phyloP scores from a whole-genome alignment of 1,140 invertebrate genomes.

The Tachypleus tridentatus region DNA sequence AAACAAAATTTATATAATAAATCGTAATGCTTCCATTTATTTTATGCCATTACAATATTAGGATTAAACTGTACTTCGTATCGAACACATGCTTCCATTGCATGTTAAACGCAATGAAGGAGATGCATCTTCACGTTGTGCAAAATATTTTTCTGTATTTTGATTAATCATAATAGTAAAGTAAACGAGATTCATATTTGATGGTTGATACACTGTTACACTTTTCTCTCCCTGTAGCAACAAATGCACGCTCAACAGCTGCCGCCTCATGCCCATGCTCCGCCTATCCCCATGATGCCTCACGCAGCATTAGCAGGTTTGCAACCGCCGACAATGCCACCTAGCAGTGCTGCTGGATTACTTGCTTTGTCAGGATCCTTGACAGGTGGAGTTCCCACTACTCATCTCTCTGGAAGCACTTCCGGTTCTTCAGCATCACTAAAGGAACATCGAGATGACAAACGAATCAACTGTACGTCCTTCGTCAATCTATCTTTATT shows the following conservation, averaged over 20 bases:
- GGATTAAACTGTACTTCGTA: no score
- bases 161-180: no score
- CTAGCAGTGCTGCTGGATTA: slow-evolving; percentile 30
- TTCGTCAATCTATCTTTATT: no score
- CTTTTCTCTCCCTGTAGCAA: slow-evolving; percentile 38
- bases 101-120: no score
- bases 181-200: no score
- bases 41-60: no score
- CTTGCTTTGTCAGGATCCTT: slow-evolving; percentile 27
- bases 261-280: slow-evolving; percentile 56
- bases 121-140: no score
- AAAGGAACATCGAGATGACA: slow-evolving; percentile 19
- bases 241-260: slow-evolving; percentile 86
- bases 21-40: no score
- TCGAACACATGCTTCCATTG: no score
- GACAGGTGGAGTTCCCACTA: slow-evolving; percentile 7
- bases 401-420: slow-evolving; percentile 11
- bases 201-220: no score
- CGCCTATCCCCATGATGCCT: slow-evolving; percentile 53
- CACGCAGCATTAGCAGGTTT: slow-evolving; percentile 37
- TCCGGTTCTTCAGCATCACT: slow-evolving; percentile 5
- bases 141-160: no score
- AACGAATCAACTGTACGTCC: background rate
- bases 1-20: no score
- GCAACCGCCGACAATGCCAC: slow-evolving; percentile 20